These are phyloP conservation scores for Trichopoda pennipes DNA, from an alignment of 2,888 invertebrate genomes.

Conservation along the genomic window DNA sequence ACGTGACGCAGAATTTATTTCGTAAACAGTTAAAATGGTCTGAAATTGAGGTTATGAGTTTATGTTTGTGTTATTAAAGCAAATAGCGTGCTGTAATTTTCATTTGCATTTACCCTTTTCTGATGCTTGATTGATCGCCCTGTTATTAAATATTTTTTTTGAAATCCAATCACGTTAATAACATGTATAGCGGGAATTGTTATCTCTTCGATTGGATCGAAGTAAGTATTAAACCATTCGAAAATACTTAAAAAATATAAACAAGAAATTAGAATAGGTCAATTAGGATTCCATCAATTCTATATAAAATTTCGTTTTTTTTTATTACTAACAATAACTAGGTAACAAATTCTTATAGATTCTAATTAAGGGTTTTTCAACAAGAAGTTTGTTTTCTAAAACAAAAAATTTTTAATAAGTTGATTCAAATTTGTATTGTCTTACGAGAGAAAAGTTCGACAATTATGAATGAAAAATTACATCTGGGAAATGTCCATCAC, in stretches of 20 bases:
- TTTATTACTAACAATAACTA: no score
- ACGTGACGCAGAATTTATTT: slow-evolving; percentile 69
- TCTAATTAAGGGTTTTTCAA: no score
- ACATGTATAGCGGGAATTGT: slow-evolving; percentile 73
- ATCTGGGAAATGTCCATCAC: no score
- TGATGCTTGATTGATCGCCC: slow-evolving; percentile 72
- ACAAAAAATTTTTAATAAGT: no score
- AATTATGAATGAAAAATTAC: no score
- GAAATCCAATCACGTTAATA: slow-evolving; percentile 72
- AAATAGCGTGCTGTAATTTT: not conserved
- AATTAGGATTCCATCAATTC: not conserved
- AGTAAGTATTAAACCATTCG: slow-evolving; percentile 77
- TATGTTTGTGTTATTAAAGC: not conserved
- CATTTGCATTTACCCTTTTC: slow-evolving; percentile 70
- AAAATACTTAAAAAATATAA: slow-evolving; percentile 72
- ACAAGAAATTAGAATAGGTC: not conserved
- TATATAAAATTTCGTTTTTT: no score
- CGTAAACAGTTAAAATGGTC: slow-evolving; percentile 74
- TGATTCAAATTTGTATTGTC: no score
- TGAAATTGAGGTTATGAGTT: slow-evolving; percentile 38
- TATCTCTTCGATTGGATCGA: slow-evolving; percentile 75
- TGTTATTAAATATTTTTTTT: slow-evolving; percentile 73
- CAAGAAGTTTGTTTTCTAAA: no score
- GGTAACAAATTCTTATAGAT: no score
- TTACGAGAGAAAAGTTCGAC: no score